Evolutionary conservation across 2,888 invertebrate genomes (phyloP), one percentile per base, ranked within the genome.

Genomic region (Listrodromus nycthemerus): DNA sequence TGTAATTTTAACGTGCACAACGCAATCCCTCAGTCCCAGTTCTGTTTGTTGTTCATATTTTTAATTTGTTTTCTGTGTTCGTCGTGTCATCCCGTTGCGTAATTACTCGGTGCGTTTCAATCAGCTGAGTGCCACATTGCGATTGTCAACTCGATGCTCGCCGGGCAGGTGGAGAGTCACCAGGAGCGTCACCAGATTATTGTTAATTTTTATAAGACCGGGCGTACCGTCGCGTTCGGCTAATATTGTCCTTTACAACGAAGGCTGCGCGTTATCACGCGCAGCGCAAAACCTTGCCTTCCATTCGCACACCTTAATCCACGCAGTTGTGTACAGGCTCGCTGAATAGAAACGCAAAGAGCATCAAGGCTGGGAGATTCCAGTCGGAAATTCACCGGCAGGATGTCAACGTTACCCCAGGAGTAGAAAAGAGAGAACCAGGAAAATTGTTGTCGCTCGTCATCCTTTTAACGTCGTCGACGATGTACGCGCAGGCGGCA

Each of bases 371-470:
- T 45, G 3, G 13, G 33, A 27, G 58, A 21, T 24, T 69, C 58
- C 70, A 66, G 66, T 66, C 70, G 24, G 65, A 79, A 83, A 65
- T 37, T 48, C 65, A 55, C 69, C 50, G n/a, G 41, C 69, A 19
- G 37, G 33, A 66, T 65, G 67, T 74, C 21, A 10, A 2, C 58
- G 58, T 58, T 52, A 52, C 52, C 8, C 73, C 37, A 58, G 66
- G 61, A 37, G 37, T 10, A 10, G 10, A 37, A 37, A 10, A 37
- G 33, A 7, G 10, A 67, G 66, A 21, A 19, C 74, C n/a, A 19
- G 52, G 55, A 69, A 69, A 73, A 69, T 83, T 83, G 79, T 83
- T 83, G 82, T 83, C 78, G 66, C 83, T 79, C 83, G 75, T 83
- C 79, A 75, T 79, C 70, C 79, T 83, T 83, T 83, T 66, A 83